Evolutionary conservation across 2,113 vertebrate species (phyloP).

Genomic region (Ceyx cyanopectus): DNA sequence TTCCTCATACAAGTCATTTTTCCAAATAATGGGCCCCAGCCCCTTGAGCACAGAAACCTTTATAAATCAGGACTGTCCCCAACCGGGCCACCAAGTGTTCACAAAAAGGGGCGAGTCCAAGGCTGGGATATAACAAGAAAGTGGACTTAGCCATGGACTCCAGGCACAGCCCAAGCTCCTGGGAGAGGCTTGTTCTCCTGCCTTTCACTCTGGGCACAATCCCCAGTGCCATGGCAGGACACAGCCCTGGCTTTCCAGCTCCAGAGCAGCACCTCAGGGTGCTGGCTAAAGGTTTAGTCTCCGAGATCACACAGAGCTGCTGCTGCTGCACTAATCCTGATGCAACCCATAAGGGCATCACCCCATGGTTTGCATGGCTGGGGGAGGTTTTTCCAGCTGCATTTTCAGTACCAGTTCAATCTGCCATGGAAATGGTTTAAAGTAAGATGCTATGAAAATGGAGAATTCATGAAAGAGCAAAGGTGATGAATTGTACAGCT

Average conservation of each 20-base stretch:
- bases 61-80: not conserved
- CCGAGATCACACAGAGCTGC: fast-evolving
- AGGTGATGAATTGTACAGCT: fast-evolving
- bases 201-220: fast-evolving
- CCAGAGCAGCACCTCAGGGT: not conserved
- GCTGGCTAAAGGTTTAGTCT: fast-evolving
- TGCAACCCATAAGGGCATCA: not conserved
- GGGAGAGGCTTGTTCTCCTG: not conserved
- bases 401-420: not conserved
- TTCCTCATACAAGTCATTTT: not conserved
- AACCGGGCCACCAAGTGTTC: fast-evolving
- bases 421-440: not conserved
- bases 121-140: not conserved
- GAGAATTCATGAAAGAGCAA: fast-evolving
- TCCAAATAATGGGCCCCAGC: not conserved
- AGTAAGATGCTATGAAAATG: fast-evolving
- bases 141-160: fast-evolving
- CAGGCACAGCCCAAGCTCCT: not conserved
- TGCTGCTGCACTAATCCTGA: not conserved
- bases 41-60: not conserved
- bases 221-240: fast-evolving
- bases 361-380: fast-evolving
- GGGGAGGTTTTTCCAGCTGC: not conserved
- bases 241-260: fast-evolving
- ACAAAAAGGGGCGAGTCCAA: not conserved